These are phyloP conservation scores for Cynodonichthys magdalenae DNA, from an alignment of 2,797 vertebrate species.

Conservation along the genomic window DNA sequence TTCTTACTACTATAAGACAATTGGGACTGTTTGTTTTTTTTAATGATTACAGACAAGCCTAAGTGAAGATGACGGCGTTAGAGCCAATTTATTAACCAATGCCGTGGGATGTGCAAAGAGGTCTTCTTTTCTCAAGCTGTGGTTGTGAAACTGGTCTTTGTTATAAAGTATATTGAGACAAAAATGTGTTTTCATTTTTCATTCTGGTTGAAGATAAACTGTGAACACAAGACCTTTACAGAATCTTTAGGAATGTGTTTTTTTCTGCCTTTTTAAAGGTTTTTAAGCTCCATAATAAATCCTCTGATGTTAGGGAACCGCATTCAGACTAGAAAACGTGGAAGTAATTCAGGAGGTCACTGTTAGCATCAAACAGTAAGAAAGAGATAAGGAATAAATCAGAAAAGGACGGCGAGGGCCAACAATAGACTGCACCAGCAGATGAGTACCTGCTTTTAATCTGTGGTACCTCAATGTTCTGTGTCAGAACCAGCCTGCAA, in stretches of 20 bases:
- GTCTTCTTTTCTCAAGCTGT: not conserved
- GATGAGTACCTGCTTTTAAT: slow-evolving; percentile 60
- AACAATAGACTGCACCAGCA: slow-evolving; percentile 64
- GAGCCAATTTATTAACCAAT: not conserved
- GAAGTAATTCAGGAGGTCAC: slow-evolving; percentile 71
- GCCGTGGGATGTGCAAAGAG: not conserved
- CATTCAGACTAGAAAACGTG: slow-evolving; percentile 63
- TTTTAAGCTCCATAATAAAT: slow-evolving; percentile 53
- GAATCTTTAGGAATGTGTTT: not conserved
- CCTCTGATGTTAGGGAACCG: slow-evolving; percentile 51
- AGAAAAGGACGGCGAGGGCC: slow-evolving; percentile 57
- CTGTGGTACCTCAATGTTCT: slow-evolving; percentile 38
- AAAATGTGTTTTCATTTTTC: slow-evolving; percentile 13
- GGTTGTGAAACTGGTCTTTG: not conserved
- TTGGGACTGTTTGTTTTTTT: not conserved
- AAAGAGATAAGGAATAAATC: slow-evolving; percentile 77
- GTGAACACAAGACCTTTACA: not conserved
- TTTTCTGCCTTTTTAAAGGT: slow-evolving; percentile 34
- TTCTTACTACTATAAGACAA: no score
- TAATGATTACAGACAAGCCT: not conserved
- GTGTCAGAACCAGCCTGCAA: slow-evolving; percentile 43
- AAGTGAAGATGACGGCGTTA: not conserved
- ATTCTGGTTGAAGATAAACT: slow-evolving; percentile 5
- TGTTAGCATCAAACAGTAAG: slow-evolving; percentile 66
- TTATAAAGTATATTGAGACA: not conserved